phyloP scores from a whole-genome alignment of 2,888 invertebrate species.

The Pedicia rivosa region DNA sequence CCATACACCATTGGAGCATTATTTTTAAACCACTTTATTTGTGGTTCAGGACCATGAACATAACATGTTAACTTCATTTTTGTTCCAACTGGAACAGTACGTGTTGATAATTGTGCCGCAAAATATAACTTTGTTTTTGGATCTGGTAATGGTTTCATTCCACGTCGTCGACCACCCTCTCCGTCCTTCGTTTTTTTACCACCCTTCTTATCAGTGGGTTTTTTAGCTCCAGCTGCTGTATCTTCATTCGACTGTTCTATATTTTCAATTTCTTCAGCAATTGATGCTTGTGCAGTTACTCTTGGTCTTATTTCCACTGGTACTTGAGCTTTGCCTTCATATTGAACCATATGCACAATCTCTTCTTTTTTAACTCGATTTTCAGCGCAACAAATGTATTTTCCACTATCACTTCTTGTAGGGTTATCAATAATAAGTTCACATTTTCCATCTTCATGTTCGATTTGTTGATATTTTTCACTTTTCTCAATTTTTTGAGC shows the following conservation, averaged over 20 bases:
- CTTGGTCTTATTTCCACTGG: slow-evolving; percentile 20
- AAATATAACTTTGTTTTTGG: slow-evolving; percentile 37
- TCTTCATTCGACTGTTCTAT: slow-evolving; percentile 13
- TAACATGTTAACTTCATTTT: slow-evolving; percentile 65
- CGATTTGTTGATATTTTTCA: slow-evolving; percentile 45
- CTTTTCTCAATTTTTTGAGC: slow-evolving; percentile 38
- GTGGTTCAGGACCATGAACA: slow-evolving; percentile 55
- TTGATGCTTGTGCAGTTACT: slow-evolving; percentile 15
- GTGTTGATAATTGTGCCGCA: slow-evolving; percentile 57
- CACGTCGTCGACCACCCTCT: slow-evolving; percentile 19
- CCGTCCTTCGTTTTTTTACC: slow-evolving; percentile 13
- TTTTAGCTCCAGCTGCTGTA: slow-evolving; percentile 18
- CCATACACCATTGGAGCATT: slow-evolving; percentile 41
- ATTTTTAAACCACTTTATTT: slow-evolving; percentile 59
- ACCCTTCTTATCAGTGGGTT: slow-evolving; percentile 14
- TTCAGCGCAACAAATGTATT: slow-evolving; percentile 61
- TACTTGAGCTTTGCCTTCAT: slow-evolving; percentile 36
- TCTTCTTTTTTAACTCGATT: slow-evolving; percentile 57
- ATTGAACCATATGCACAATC: slow-evolving; percentile 51
- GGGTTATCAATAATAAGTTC: slow-evolving; percentile 51
- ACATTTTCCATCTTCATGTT: slow-evolving; percentile 58
- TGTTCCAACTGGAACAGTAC: slow-evolving; percentile 57
- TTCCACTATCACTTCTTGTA: slow-evolving; percentile 49
- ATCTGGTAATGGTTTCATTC: slow-evolving; percentile 30
- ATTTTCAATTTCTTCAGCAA: slow-evolving; percentile 4